phyloP scores from a whole-genome alignment of 2,888 invertebrate species.

The Plagodis dolabraria region DNA sequence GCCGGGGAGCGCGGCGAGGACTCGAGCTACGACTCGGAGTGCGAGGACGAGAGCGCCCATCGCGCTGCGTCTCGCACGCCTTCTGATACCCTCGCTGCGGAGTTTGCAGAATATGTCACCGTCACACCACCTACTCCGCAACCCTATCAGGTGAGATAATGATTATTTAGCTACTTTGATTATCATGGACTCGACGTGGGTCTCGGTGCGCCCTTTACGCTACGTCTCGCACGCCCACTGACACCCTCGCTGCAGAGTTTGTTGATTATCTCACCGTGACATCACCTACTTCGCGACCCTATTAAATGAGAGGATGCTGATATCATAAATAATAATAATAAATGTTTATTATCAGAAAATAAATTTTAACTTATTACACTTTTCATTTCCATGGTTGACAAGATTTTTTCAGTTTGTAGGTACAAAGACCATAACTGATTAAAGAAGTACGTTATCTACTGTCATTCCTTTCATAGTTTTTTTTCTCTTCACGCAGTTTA shows the following conservation, averaged over 20 bases:
- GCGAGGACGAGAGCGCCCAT: constrained; percentile 87
- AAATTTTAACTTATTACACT: too few species aligned
- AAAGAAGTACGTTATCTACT: too few species aligned
- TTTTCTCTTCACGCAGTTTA: too few species aligned
- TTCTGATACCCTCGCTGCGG: constrained; percentile 93
- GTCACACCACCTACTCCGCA: constrained; percentile 67
- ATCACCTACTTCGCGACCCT: constrained; percentile 60
- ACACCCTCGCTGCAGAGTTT: constrained; percentile 93
- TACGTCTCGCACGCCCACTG: constrained; percentile 92
- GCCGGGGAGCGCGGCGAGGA: constrained; percentile 87
- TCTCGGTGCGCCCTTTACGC: constrained; percentile 92
- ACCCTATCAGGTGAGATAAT: constrained; percentile 69
- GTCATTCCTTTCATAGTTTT: too few species aligned
- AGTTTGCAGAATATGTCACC: constrained; percentile 93
- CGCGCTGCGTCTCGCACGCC: constrained; percentile 92
- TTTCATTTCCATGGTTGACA: too few species aligned
- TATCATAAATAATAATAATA: too few species aligned
- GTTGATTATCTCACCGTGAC: constrained; percentile 91
- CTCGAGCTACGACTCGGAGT: constrained; percentile 95
- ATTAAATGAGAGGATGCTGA: too few species aligned
- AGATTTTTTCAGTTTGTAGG: too few species aligned
- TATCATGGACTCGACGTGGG: constrained; percentile 90
- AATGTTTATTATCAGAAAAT: too few species aligned
- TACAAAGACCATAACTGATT: too few species aligned
- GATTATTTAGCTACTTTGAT: too few species aligned